Percentiles rank a stretch among this genome's conserved stretches.
phyloP scores from a whole-genome alignment of 2,797 vertebrate species.

The Kryptopterus vitreolus region DNA sequence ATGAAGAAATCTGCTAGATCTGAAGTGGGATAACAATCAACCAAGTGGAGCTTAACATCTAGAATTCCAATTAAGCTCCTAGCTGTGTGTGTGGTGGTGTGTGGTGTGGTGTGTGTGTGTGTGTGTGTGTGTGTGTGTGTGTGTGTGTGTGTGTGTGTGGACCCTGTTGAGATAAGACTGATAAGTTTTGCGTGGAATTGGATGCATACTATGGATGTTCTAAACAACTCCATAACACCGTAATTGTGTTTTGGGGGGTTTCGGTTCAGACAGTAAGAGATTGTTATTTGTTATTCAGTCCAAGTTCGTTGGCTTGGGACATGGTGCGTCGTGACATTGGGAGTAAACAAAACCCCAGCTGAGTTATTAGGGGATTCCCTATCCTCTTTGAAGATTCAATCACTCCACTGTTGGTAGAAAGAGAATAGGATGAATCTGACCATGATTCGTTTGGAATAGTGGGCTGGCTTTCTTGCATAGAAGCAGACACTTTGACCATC shows the following conservation, averaged over 20 bases:
- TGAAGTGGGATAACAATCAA: neutral
- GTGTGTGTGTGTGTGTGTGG: neutral
- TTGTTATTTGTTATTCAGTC: neutral
- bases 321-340: neutral
- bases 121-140: neutral
- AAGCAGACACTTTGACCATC: neutral
- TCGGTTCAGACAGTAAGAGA: neutral
- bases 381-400: neutral
- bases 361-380: slow-evolving; percentile 2
- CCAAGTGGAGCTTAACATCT: neutral
- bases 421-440: neutral
- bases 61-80: neutral
- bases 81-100: neutral
- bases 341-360: neutral
- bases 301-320: neutral
- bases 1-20: neutral
- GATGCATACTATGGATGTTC: neutral
- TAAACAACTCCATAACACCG: neutral
- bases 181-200: neutral
- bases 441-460: neutral
- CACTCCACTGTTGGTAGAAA: neutral
- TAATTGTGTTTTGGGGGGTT: neutral
- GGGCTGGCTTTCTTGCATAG: neutral
- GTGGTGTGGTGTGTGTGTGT: neutral
- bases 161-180: neutral